Base-by-base conservation (phyloP, 2,797 vertebrate species). In the Sebastes ruberrimus region DNA sequence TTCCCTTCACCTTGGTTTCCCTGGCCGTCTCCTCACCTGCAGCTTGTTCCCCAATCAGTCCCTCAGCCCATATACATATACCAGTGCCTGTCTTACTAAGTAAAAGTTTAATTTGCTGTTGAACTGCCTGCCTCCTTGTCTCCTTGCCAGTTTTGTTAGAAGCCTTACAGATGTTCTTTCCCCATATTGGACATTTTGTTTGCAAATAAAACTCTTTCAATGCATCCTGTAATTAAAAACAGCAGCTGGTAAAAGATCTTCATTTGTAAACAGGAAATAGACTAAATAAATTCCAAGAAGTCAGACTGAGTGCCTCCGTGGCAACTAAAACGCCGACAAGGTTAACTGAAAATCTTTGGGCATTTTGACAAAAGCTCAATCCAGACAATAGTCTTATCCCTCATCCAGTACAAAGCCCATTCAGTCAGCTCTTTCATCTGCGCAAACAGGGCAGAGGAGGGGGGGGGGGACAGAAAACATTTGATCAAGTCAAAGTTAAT, bases 401-500 rank as follows among this genome's bases (percentile, higher is more conserved):
- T 79, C 86, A 84, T 76, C 78, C 78, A 80, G 63, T 59, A 86
- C 87, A 89, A 90, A 90, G 87, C 80, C 81, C 83, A 84, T 91
- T 90, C 85, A 88, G n/a, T 67, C 67, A 66, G 78, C 76, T 73
- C 88, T 91, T 92, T 93, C 85, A 92, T 93, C 91, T 89, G 71
- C 4, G 2, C 85, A 89, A 89, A 88, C 89, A 91, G 78, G 71
- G 82, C 71, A 42, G 74, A 25, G 66, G 53, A n/a, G 27, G 27
- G 71, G 74, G 67, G 49, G 68, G 74, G 72, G 74, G 22, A 67
- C 86, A 79, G 64, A 87, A 82, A 89, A 90, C 88, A 89, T 86
- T 87, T 86, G 86, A 89, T 86, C 81, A 81, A 86, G 77, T 87
- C 89, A 83, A 81, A 89, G 83, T 88, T 92, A 92, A 90, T 90